These are phyloP conservation scores for Tetragonula clypearis DNA, from an alignment of 1,140 invertebrate genomes.

Conservation along the genomic window DNA sequence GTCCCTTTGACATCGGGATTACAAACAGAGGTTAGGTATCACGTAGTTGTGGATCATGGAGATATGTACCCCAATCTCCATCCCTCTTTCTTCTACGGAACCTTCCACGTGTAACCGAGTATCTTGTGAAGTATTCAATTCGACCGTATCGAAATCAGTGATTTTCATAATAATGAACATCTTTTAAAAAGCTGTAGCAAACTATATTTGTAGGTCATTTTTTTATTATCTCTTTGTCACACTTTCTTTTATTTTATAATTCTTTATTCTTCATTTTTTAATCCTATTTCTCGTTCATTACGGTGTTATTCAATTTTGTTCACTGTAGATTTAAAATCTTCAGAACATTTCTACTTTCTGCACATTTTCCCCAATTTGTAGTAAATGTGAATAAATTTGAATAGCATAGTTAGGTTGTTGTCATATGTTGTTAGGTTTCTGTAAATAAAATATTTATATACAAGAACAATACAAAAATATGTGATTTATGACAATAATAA, in stretches of 20 bases:
- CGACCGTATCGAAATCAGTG: conserved; percentile 37
- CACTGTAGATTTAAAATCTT: not conserved
- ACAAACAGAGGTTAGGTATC: conserved; percentile 56
- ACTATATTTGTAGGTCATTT: conserved; percentile 50
- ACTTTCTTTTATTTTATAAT: too few relatives aligned
- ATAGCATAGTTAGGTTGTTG: not conserved
- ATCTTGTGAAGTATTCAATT: conserved; percentile 1
- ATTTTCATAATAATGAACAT: conserved; percentile 34
- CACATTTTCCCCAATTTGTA: not conserved
- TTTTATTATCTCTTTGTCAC: conserved; percentile 13
- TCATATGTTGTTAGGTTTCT: too few relatives aligned
- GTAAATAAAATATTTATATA: too few relatives aligned
- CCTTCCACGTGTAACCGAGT: not conserved
- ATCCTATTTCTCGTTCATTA: conserved; percentile 16
- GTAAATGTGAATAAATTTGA: not conserved
- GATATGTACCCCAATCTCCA: conserved; percentile 46
- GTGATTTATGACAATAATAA: too few relatives aligned
- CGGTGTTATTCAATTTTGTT: not conserved
- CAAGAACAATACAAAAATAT: too few relatives aligned
- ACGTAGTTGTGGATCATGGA: conserved; percentile 40
- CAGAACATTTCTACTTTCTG: not conserved
- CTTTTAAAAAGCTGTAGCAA: conserved; percentile 21
- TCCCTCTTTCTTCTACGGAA: not conserved
- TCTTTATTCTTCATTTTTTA: conserved; percentile 39
- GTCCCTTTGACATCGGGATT: conserved; percentile 60